Evolutionary conservation across 2,113 vertebrate species (phyloP).

Genomic region (Diadophis punctatus): DNA sequence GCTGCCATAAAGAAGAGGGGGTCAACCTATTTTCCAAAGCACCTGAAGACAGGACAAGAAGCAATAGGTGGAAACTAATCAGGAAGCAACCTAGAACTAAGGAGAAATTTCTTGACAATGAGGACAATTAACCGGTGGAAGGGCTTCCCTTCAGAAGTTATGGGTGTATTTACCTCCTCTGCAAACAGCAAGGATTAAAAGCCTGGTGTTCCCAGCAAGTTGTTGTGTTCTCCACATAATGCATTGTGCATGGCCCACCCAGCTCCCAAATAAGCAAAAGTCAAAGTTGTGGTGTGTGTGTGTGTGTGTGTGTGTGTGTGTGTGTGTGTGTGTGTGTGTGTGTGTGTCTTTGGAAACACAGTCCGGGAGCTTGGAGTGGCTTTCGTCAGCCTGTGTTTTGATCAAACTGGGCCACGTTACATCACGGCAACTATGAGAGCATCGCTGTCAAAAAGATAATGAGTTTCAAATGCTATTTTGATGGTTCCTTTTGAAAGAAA

Average conservation of each 20-base stretch:
- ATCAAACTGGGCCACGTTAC: not conserved
- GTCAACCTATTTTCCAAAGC: no score
- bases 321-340: no score
- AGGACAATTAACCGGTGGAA: not conserved
- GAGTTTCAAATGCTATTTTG: conserved; percentile 68
- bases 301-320: no score
- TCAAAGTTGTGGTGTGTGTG: not conserved
- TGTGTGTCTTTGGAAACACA: not conserved
- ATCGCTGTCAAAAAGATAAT: conserved; percentile 45
- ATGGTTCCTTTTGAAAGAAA: conserved; percentile 68
- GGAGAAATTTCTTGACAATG: not conserved
- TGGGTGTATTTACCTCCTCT: not conserved
- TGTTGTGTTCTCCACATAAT: not conserved
- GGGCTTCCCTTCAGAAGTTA: not conserved
- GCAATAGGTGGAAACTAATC: not conserved
- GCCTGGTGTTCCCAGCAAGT: not conserved
- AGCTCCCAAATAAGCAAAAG: not conserved
- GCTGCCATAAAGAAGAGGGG: no score
- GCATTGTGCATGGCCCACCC: not conserved
- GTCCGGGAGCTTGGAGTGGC: not conserved
- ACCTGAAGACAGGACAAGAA: not conserved
- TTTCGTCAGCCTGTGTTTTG: not conserved
- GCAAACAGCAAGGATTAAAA: not conserved
- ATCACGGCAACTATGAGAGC: conserved; percentile 27
- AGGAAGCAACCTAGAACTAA: not conserved